Conservation (phyloP, 2,888 invertebrate genomes). For the Polyommatus iphigenia region DNA sequence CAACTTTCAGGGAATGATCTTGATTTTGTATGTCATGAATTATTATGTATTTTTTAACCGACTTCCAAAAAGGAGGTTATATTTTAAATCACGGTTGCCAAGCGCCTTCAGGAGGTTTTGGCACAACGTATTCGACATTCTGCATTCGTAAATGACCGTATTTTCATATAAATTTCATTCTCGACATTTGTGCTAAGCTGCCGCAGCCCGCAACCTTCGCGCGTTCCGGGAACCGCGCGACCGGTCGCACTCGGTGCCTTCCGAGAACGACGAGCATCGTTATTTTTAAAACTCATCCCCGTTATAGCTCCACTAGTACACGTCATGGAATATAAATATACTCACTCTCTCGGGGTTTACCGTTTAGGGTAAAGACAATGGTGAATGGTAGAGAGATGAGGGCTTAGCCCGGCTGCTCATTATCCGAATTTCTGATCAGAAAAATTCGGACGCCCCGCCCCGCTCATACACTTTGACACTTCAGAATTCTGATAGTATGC, state of each 20-base stretch:
- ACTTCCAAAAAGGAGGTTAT: too few relatives aligned
- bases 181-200: not conserved
- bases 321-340: constrained; percentile 28
- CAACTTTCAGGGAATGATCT: too few relatives aligned
- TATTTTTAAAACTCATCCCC: constrained; percentile 30
- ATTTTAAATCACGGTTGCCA: not conserved
- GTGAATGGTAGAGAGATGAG: too few relatives aligned
- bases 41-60: too few relatives aligned
- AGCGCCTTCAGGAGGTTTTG: not conserved
- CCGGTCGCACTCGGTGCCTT: constrained; percentile 59
- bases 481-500: too few relatives aligned
- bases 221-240: constrained; percentile 66
- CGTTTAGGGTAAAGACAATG: not conserved
- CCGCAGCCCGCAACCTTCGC: constrained; percentile 67
- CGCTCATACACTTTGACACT: too few relatives aligned
- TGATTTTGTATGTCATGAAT: too few relatives aligned
- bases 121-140: not conserved
- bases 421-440: too few relatives aligned
- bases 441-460: too few relatives aligned
- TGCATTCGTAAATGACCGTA: not conserved
- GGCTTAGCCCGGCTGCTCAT: too few relatives aligned
- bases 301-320: not conserved
- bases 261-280: constrained; percentile 54
- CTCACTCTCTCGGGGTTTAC: not conserved
- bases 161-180: not conserved